These are phyloP conservation scores for Cryptocheilus praepositus DNA, from an alignment of 2,888 invertebrate species.

Conservation along the genomic window DNA sequence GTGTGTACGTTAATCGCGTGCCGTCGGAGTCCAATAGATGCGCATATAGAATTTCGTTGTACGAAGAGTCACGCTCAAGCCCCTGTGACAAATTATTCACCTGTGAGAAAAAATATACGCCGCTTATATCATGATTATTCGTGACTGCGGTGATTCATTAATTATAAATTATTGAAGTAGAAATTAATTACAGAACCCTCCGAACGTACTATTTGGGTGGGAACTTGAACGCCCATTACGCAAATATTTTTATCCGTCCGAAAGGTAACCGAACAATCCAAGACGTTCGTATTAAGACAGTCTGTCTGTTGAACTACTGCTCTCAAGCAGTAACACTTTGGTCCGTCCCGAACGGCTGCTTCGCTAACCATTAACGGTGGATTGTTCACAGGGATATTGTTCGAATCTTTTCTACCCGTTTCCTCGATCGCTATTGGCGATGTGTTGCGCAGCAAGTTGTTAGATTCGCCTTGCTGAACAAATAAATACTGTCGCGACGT, in stretches of 20 bases:
- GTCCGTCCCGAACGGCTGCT: slow-evolving; percentile 48
- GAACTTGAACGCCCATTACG: slow-evolving; percentile 85
- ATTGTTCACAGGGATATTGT: slow-evolving; percentile 25
- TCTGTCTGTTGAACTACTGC: slow-evolving; percentile 82
- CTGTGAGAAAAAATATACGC: slow-evolving; percentile 34
- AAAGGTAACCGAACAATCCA: slow-evolving; percentile 88
- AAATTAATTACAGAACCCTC: slow-evolving; percentile 31
- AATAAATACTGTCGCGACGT: slow-evolving; percentile 6
- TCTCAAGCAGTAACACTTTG: slow-evolving; percentile 83
- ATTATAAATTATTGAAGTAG: too few species aligned
- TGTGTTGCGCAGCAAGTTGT: slow-evolving; percentile 14
- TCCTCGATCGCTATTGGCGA: slow-evolving; percentile 20
- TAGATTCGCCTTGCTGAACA: slow-evolving; percentile 19
- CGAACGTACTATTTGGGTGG: slow-evolving; percentile 81
- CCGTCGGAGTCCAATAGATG: slow-evolving; percentile 88
- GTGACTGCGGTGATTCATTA: neutral
- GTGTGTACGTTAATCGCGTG: slow-evolving; percentile 87
- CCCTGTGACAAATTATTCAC: slow-evolving; percentile 16
- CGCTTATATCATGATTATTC: neutral
- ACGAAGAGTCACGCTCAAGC: slow-evolving; percentile 66
- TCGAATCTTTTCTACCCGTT: slow-evolving; percentile 29
- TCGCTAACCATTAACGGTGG: slow-evolving; percentile 22
- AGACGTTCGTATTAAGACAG: slow-evolving; percentile 84
- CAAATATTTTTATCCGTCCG: slow-evolving; percentile 88
- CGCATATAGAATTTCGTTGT: slow-evolving; percentile 88